These are phyloP conservation scores for Mastomys natalensis DNA, from an alignment of 2,113 vertebrate species.

Conservation along the genomic window DNA sequence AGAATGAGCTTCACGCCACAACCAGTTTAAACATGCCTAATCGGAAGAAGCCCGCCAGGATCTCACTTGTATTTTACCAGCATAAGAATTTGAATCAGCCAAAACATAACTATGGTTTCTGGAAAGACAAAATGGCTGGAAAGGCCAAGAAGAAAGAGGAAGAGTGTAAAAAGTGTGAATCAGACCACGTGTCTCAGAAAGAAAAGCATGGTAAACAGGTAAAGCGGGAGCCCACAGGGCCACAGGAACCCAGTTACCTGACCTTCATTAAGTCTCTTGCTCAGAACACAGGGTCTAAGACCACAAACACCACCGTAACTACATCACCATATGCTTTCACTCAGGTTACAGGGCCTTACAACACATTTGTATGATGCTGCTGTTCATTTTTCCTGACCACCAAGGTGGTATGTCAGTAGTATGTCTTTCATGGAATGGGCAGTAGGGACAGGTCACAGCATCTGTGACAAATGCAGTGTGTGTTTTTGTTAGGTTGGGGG, in stretches of 20 bases:
- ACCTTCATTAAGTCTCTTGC: constrained; percentile 94
- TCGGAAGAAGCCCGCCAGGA: constrained; percentile 94
- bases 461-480: constrained; percentile 36
- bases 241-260: constrained; percentile 91
- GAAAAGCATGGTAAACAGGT: constrained; percentile 91
- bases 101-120: constrained; percentile 95
- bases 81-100: constrained; percentile 99
- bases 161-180: constrained; percentile 93
- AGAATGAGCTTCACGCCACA: constrained; percentile 97
- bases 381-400: constrained; percentile 61
- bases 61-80: constrained; percentile 99
- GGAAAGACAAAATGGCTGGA: constrained; percentile 98
- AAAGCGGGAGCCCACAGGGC: constrained; percentile 93
- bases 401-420: constrained; percentile 44
- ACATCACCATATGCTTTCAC: constrained; percentile 98
- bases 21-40: constrained; percentile 96
- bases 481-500: constrained; percentile 39
- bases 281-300: constrained; percentile 93
- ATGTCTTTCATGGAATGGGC: constrained; percentile 49
- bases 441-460: constrained; percentile 70
- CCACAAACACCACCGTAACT: constrained; percentile 95
- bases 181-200: constrained; percentile 94
- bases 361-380: constrained; percentile 90
- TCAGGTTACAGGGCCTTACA: constrained; percentile 99
- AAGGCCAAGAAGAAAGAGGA: constrained; percentile 97